Percentiles rank a stretch among this genome's conserved stretches.
phyloP scores from a whole-genome alignment of 2,888 invertebrate species.

The Dryobotodes eremita region DNA sequence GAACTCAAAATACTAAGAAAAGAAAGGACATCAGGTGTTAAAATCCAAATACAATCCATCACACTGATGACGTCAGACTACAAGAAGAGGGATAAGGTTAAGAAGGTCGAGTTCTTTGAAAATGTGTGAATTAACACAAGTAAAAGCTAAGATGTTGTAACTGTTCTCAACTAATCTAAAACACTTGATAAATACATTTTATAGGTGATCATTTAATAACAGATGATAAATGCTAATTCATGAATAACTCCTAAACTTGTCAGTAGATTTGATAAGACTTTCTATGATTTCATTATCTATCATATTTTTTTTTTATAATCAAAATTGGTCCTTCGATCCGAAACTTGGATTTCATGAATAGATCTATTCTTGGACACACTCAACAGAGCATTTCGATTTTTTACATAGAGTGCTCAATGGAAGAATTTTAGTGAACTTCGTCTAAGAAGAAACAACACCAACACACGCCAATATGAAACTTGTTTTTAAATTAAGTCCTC shows the following conservation, averaged over 20 bases:
- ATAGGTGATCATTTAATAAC: background rate
- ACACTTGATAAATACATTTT: background rate
- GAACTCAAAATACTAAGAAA: background rate
- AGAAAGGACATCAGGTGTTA: background rate
- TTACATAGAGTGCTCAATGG: background rate
- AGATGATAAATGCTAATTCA: background rate
- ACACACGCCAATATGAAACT: background rate
- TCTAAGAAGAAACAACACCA: background rate
- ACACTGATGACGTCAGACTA: slow-evolving; percentile 19
- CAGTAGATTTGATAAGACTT: background rate
- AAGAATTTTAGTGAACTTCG: background rate
- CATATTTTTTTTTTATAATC: background rate
- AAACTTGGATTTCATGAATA: background rate
- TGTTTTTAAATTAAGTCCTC: background rate
- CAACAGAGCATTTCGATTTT: background rate
- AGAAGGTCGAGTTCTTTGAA: slow-evolving; percentile 6
- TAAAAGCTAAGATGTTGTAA: slow-evolving; percentile 22
- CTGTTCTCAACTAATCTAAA: background rate
- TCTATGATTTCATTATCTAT: background rate
- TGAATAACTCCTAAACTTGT: background rate
- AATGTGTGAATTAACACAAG: slow-evolving; percentile 18
- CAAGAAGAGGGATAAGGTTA: slow-evolving; percentile 11
- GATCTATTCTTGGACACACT: no score
- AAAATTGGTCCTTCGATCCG: background rate
- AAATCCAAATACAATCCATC: background rate